phyloP scores from a whole-genome alignment of 2,797 vertebrate genomes.

The Oreonectes daqikongensis region DNA sequence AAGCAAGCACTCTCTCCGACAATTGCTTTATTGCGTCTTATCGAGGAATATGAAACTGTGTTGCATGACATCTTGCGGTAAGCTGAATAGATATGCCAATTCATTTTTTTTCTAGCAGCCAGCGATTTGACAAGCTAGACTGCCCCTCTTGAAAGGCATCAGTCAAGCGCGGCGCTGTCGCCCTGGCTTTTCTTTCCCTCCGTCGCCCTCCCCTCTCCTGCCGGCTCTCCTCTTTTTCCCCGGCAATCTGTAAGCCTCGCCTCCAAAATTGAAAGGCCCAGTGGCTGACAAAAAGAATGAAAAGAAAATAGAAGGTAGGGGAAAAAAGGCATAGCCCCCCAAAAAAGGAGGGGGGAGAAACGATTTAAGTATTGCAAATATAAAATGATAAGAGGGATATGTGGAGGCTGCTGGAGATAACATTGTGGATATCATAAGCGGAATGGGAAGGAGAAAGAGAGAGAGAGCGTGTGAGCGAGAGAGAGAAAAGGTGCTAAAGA shows the following conservation, averaged over 20 bases:
- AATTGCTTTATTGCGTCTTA: constrained; percentile 95
- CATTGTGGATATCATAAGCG: constrained; percentile 89
- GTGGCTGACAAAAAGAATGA: constrained; percentile 75
- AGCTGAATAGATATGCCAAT: constrained; percentile 93
- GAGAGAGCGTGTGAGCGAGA: constrained; percentile 61
- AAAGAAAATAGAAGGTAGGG: constrained; percentile 63
- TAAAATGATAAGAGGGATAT: constrained; percentile 86
- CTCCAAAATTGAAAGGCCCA: constrained; percentile 85
- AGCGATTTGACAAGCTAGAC: constrained; percentile 98
- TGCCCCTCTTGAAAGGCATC: constrained; percentile 99
- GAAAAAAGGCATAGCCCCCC: constrained; percentile 49
- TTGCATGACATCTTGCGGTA: constrained; percentile 88
- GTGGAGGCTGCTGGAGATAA: constrained; percentile 91
- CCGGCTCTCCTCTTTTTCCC: constrained; percentile 61
- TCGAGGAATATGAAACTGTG: constrained; percentile 94
- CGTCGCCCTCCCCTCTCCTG: constrained; percentile 63
- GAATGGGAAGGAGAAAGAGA: constrained; percentile 64
- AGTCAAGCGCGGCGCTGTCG: constrained; percentile 83
- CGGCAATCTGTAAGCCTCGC: constrained; percentile 77
- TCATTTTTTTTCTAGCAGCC: constrained; percentile 85
- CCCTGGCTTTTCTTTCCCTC: constrained; percentile 73
- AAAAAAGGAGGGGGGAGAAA: constrained; percentile 46
- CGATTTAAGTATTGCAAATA: constrained; percentile 84
- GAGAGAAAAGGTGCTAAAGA: constrained; percentile 69
- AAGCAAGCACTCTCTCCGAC: constrained; percentile 78